These are phyloP conservation scores for Hololepta plana DNA, from an alignment of 2,888 invertebrate species.

Conservation along the genomic window DNA sequence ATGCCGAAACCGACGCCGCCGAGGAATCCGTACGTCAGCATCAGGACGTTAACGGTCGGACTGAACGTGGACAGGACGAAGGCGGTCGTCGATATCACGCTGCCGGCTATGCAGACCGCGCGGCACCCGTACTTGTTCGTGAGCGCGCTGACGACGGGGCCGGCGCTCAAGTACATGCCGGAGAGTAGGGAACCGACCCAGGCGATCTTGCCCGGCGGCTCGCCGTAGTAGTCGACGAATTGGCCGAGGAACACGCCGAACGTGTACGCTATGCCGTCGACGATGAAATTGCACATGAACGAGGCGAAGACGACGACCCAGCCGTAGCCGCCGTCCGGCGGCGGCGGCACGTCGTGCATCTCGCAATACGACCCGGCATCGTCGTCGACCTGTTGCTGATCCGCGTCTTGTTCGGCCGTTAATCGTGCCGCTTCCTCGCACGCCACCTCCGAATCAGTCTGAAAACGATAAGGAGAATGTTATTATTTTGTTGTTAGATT, in stretches of 20 bases:
- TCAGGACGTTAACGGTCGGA: constrained; percentile 70
- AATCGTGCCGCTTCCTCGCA: constrained; percentile 69
- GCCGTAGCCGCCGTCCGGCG: constrained; percentile 82
- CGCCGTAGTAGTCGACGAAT: constrained; percentile 64
- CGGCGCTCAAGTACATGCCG: constrained; percentile 89
- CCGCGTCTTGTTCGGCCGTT: constrained; percentile 41
- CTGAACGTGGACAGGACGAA: constrained; percentile 82
- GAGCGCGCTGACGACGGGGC: constrained; percentile 86
- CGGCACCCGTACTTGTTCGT: constrained; percentile 94
- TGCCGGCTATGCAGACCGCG: constrained; percentile 82
- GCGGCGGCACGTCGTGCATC: constrained; percentile 65
- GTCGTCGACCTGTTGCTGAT: constrained; percentile 43
- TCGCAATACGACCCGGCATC: constrained; percentile 38
- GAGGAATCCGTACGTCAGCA: constrained; percentile 81
- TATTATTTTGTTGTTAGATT: too few relatives aligned
- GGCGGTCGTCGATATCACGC: constrained; percentile 64
- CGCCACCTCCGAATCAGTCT: constrained; percentile 77
- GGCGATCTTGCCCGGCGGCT: constrained; percentile 73
- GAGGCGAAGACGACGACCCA: constrained; percentile 93
- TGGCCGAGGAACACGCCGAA: constrained; percentile 84
- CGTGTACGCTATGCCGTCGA: constrained; percentile 97
- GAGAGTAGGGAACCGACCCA: constrained; percentile 91
- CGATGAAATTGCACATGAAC: constrained; percentile 94
- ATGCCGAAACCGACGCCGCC: constrained; percentile 51
- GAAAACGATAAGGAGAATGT: constrained; percentile 22